Evolutionary conservation across 2,888 invertebrate species (phyloP), one percentile per base, ranked within the genome.

Genomic region (Nephrotoma guestfalica): DNA sequence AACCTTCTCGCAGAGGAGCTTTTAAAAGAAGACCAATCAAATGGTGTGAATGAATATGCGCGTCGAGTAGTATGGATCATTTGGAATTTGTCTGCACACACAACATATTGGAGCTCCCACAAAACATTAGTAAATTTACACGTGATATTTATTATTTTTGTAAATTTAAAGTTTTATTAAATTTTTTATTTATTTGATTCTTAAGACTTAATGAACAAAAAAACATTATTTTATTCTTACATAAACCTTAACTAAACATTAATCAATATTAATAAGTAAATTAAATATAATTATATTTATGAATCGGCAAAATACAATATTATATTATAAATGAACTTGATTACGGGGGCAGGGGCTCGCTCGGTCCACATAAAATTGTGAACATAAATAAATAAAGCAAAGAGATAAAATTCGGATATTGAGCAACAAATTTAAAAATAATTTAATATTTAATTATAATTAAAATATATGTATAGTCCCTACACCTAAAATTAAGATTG

Each of bases 341-440:
- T 11, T 71, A 18, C 18, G 30, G 30, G 51, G 71, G 71, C 30
- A 71, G 30, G 30, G 71, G 9, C 9, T 71, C 47, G 47, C 13
- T 47, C 15, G n/a, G 84, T 84, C 84, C 84, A 84, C 84, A 84
- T 84, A 84, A 84, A 84, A 84, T 84, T 84, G 84, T 84, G 84
- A 84, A 84, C 84, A 84, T 84, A 41, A 42, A 84, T 84, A 84
- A 84, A 84, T 71, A 71, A 71, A 71, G 71, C 71, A 71, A 71
- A 7, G 71, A 57, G 18, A 71, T 30, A 0, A 71, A 71, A 71
- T 30, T 71, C 71, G 30, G 71, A 71, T 71, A 30, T 71, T 71
- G 71, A 71, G 71, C 71, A 71, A 71, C 71, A 71, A 71, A 71
- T 71, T 71, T 71, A 30, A 71, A 71, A 57, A 71, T 71, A 30